A percentile compares a stretch with the other conserved stretches of the same genome.
phyloP scores from a whole-genome alignment of 2,888 invertebrate species.

The Phorcus lineatus region DNA sequence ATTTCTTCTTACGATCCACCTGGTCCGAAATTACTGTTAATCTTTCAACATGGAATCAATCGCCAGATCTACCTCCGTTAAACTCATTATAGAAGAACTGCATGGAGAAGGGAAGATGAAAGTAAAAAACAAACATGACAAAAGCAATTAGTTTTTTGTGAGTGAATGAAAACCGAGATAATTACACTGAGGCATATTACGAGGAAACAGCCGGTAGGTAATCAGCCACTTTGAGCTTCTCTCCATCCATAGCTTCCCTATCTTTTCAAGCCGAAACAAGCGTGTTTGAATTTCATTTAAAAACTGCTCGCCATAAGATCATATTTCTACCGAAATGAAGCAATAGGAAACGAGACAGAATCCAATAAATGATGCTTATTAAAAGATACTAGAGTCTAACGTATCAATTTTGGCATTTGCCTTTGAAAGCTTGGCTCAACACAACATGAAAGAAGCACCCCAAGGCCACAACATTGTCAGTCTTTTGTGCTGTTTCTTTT shows the following conservation, averaged over 20 bases:
- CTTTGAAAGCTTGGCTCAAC: conserved; percentile 10
- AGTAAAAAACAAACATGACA: conserved; percentile 7
- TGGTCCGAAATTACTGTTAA: neutral
- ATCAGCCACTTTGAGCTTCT: neutral
- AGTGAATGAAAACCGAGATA: neutral
- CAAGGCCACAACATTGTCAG: conserved; percentile 14
- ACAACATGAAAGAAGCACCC: conserved; percentile 8
- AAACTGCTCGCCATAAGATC: conserved; percentile 16
- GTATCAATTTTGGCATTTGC: conserved; percentile 16
- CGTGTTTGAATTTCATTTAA: conserved; percentile 22
- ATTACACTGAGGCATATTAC: neutral
- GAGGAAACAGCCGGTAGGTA: neutral
- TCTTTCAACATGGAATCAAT: conserved; percentile 1
- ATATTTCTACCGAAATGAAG: conserved; percentile 16
- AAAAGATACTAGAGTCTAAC: conserved; percentile 18
- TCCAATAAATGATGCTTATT: conserved; percentile 24
- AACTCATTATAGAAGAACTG: conserved; percentile 3
- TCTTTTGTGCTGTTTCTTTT: conserved; percentile 7
- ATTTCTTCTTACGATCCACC: neutral
- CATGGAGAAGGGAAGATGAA: conserved; percentile 14
- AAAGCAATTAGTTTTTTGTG: conserved; percentile 17
- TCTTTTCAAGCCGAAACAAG: conserved; percentile 10
- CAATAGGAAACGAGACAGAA: conserved; percentile 5
- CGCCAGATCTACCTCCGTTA: neutral
- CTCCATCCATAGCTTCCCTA: neutral